Percentiles rank a stretch among this genome's conserved stretches.
Conservation (phyloP, 2,113 vertebrate species). For the Gobiocypris rarus region DNA sequence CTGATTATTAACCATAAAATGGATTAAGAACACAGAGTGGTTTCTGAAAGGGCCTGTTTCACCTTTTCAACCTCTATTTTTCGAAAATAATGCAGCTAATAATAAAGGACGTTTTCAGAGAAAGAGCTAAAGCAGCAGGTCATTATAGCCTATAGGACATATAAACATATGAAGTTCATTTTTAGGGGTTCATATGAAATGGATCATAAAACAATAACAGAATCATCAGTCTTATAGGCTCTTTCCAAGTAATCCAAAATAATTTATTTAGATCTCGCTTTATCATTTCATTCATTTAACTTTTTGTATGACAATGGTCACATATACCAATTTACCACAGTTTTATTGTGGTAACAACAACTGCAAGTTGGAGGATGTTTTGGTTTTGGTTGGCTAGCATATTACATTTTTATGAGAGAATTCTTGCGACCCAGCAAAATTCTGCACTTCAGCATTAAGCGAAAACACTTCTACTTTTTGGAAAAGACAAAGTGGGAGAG, state of each 20-base stretch:
- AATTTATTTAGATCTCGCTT: no score
- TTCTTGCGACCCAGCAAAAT: background rate
- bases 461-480: background rate
- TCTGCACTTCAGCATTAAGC: background rate
- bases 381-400: background rate
- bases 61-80: constrained; percentile 25
- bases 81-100: background rate
- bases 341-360: background rate
- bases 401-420: background rate
- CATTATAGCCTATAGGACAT: no score
- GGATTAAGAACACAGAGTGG: constrained; percentile 1
- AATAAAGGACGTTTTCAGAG: background rate
- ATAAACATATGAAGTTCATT: no score
- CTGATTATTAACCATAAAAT: constrained; percentile 22
- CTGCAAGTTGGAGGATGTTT: background rate
- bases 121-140: background rate
- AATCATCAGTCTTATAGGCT: no score
- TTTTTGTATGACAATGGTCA: background rate
- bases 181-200: no score
- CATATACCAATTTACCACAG: background rate
- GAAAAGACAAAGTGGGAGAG: background rate
- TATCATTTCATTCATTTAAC: no score
- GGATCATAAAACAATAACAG: no score
- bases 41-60: constrained; percentile 26
- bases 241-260: no score